Percentiles rank a stretch among this genome's conserved stretches.
phyloP scores from a whole-genome alignment of 2,797 vertebrate genomes.

The Neostethus bicornis region DNA sequence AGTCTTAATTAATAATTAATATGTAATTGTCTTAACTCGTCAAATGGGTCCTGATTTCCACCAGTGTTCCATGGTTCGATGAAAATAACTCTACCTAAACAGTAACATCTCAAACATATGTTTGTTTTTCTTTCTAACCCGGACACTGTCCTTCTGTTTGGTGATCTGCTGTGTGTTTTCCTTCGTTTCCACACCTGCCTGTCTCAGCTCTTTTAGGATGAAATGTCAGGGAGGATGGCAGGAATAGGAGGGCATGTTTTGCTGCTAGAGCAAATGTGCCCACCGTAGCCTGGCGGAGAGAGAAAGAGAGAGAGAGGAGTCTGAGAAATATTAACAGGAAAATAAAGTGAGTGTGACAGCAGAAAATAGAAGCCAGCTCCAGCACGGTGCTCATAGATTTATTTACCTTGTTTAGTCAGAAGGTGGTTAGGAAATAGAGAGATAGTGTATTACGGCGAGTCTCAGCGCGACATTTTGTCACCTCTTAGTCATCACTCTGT shows the following conservation, averaged over 20 bases:
- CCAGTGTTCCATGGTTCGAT: too few relatives aligned
- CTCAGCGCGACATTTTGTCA: constrained; percentile 43
- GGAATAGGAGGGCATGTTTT: constrained; percentile 64
- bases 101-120: constrained; percentile 2
- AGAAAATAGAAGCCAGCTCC: constrained; percentile 67
- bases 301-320: constrained; percentile 30
- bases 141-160: too few relatives aligned
- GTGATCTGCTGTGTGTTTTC: constrained; percentile 8
- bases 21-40: too few relatives aligned
- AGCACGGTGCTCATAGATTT: constrained; percentile 66
- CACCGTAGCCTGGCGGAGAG: constrained; percentile 48
- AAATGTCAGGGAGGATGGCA: constrained; percentile 52
- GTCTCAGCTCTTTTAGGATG: constrained; percentile 31
- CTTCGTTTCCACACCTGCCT: constrained; percentile 39
- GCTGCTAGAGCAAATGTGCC: constrained; percentile 58
- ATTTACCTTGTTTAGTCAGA: constrained; percentile 35
- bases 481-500: constrained; percentile 26
- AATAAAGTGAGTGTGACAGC: constrained; percentile 75
- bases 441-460: constrained; percentile 25
- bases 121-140: constrained; percentile 1
- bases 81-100: too few relatives aligned
- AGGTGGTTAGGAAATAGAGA: constrained; percentile 26
- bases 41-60: too few relatives aligned
- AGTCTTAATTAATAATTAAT: too few relatives aligned
- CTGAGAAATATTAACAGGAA: constrained; percentile 66